Evolutionary conservation across 2,888 invertebrate species (phyloP).

Genomic region (Agrotis ipsilon): DNA sequence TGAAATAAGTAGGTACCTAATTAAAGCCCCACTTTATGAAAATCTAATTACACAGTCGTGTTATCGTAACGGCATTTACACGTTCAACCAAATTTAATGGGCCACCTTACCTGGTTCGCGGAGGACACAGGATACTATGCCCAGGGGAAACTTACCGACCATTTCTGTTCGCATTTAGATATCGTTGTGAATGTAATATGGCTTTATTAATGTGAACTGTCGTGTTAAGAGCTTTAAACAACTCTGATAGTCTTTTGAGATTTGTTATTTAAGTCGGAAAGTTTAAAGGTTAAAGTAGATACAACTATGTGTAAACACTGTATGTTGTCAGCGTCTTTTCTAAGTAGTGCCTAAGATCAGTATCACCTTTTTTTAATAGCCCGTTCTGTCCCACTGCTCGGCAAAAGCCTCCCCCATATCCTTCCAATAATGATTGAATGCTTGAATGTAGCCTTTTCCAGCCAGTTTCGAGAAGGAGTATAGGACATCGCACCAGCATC

Average conservation of each 20-base stretch:
- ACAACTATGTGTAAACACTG: too few species aligned
- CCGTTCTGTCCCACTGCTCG: too few species aligned
- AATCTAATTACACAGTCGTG: slow-evolving; percentile 52
- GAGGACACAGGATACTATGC: slow-evolving; percentile 73
- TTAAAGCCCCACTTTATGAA: slow-evolving; percentile 49
- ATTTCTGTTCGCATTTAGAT: slow-evolving; percentile 74
- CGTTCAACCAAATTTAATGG: slow-evolving; percentile 62
- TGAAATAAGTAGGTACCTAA: slow-evolving; percentile 38
- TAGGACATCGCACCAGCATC: too few species aligned
- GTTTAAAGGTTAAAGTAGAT: neutral
- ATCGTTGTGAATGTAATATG: slow-evolving; percentile 68
- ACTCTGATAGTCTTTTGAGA: slow-evolving; percentile 2
- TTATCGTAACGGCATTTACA: slow-evolving; percentile 60
- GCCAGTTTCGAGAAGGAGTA: too few species aligned
- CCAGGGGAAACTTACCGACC: slow-evolving; percentile 71
- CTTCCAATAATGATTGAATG: too few species aligned
- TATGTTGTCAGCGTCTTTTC: too few species aligned
- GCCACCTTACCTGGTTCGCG: slow-evolving; percentile 67
- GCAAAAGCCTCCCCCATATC: too few species aligned
- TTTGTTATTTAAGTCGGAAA: slow-evolving; percentile 1
- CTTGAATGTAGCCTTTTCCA: too few species aligned
- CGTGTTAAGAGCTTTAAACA: slow-evolving; percentile 26
- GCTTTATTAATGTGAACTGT: slow-evolving; percentile 22
- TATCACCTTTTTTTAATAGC: too few species aligned
- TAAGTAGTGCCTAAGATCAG: too few species aligned